Evolutionary conservation across 2,888 invertebrate species (phyloP).

Genomic region (Tachystola acroxantha): DNA sequence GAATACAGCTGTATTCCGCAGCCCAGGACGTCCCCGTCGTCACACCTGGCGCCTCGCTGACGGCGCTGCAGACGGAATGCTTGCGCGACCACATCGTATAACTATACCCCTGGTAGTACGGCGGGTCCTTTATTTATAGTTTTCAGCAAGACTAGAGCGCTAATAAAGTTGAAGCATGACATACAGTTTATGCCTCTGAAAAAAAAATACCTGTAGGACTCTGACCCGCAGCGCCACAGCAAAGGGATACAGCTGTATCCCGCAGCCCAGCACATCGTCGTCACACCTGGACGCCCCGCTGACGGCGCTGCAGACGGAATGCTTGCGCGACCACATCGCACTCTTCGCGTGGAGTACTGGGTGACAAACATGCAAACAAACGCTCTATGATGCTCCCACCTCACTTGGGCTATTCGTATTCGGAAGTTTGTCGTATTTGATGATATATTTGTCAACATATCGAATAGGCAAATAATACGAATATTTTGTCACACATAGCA

Average conservation of each 20-base stretch:
- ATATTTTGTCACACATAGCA: too few species aligned
- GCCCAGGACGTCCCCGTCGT: constrained; percentile 40
- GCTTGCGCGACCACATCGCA: constrained; percentile 73
- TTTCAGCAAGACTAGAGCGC: too few species aligned
- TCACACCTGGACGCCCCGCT: constrained; percentile 60
- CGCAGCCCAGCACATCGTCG: constrained; percentile 39
- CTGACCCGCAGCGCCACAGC: constrained; percentile 64
- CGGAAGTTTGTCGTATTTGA: too few species aligned
- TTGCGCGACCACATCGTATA: constrained; percentile 72
- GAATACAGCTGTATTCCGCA: constrained; percentile 55
- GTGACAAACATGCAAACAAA: neutral
- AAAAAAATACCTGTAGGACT: constrained; percentile 68
- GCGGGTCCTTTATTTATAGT: too few species aligned
- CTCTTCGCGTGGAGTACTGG: constrained; percentile 49
- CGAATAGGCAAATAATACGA: too few species aligned
- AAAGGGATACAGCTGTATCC: constrained; percentile 59
- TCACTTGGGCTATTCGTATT: too few species aligned
- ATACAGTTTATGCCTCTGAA: too few species aligned
- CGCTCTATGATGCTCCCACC: too few species aligned
- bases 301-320: constrained; percentile 66
- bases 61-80: constrained; percentile 67
- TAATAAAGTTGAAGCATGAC: too few species aligned
- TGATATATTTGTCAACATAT: too few species aligned
- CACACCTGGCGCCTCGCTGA: constrained; percentile 60
- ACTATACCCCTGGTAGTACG: too few species aligned